A percentile compares a stretch with the other conserved stretches of the same genome.
Evolutionary conservation across 2,888 invertebrate genomes (phyloP).

Genomic region (Mystacides longicornis): DNA sequence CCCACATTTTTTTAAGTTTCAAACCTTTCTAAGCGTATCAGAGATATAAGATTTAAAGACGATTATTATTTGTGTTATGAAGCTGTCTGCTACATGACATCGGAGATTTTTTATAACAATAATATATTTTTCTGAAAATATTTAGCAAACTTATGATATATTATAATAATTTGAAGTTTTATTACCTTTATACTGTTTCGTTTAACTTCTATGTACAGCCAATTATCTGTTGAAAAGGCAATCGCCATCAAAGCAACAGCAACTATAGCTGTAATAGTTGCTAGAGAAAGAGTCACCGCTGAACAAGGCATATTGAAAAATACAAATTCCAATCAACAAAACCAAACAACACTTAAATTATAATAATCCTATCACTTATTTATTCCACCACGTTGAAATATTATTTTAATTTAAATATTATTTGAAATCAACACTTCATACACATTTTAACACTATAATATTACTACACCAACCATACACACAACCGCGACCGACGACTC

Average conservation of each 20-base stretch:
- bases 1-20: too few species aligned
- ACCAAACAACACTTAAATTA: background rate
- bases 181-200: constrained; percentile 80
- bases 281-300: constrained; percentile 89
- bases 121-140: too few species aligned
- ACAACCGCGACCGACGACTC: constrained; percentile 5
- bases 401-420: constrained; percentile 6
- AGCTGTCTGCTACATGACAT: too few species aligned
- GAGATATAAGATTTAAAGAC: too few species aligned
- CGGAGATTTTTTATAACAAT: too few species aligned
- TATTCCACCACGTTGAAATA: constrained; percentile 10
- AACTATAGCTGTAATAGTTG: constrained; percentile 92
- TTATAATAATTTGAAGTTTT: too few species aligned
- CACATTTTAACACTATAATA: constrained; percentile 11
- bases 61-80: too few species aligned
- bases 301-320: constrained; percentile 74
- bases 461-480: constrained; percentile 7
- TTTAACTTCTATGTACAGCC: constrained; percentile 90
- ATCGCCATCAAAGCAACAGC: constrained; percentile 89
- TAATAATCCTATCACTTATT: constrained; percentile 7
- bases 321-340: background rate
- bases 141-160: too few species aligned
- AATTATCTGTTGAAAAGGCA: constrained; percentile 94
- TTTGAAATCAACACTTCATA: constrained; percentile 16
- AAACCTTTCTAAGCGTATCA: too few species aligned